Evolutionary conservation across 2,797 vertebrate species (phyloP).

Genomic region (Labeo calbasu): DNA sequence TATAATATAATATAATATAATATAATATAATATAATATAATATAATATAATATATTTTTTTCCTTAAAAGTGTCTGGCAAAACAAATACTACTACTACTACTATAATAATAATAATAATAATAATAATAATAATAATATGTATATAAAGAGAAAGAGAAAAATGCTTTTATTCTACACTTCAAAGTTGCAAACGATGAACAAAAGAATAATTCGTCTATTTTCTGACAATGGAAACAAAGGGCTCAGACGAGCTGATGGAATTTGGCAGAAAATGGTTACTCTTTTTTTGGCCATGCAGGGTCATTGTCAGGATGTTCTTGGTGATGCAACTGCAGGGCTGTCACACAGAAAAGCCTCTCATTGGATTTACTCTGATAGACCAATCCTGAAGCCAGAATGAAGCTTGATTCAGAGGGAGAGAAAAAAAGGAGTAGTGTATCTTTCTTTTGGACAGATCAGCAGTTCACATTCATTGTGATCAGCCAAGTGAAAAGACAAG

Average conservation of each 20-base stretch:
- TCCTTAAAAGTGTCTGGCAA: not conserved
- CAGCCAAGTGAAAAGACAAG: conserved; percentile 85
- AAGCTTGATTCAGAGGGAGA: conserved; percentile 51
- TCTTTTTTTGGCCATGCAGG: conserved; percentile 70
- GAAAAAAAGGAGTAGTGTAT: conserved; percentile 1
- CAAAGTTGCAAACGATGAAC: not conserved
- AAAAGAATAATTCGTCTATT: conserved; percentile 83
- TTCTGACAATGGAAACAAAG: conserved; percentile 78
- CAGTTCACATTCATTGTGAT: conserved; percentile 68
- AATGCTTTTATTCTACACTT: too few relatives aligned
- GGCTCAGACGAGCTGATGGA: conserved; percentile 93
- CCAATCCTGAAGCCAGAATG: conserved; percentile 79
- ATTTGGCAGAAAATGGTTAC: conserved; percentile 71
- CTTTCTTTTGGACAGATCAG: conserved; percentile 14
- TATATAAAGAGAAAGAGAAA: too few relatives aligned
- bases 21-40: not conserved
- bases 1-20: too few relatives aligned
- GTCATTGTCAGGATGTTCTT: conserved; percentile 83
- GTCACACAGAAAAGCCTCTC: conserved; percentile 68
- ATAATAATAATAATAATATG: too few relatives aligned
- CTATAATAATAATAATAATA: too few relatives aligned
- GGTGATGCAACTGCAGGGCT: conserved; percentile 76
- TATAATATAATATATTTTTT: too few relatives aligned
- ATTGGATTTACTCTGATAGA: conserved; percentile 68
- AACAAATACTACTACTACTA: not conserved